phyloP scores from a whole-genome alignment of 1,140 invertebrate species.

The Eriocheir sinensis region DNA sequence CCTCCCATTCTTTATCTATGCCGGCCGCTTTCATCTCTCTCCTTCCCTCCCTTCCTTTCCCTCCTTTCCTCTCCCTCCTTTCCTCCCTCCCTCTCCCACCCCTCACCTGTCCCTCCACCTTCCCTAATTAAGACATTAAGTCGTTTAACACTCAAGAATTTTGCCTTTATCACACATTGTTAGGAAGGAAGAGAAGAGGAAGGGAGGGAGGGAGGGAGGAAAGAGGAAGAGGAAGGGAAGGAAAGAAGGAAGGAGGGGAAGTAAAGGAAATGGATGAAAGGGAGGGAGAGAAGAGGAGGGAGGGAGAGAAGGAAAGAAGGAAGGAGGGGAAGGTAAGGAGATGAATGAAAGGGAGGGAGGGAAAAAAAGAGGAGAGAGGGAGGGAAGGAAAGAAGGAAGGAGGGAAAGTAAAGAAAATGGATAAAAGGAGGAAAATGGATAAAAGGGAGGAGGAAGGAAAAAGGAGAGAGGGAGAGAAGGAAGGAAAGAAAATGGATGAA shows the following conservation, averaged over 20 bases:
- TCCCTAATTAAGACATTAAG: not conserved
- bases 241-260: not conserved
- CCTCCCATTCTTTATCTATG: not conserved
- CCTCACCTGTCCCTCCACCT: not conserved
- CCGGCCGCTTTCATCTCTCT: not conserved
- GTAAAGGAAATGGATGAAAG: too few relatives aligned
- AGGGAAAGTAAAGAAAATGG: not conserved
- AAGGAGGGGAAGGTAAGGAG: too few relatives aligned
- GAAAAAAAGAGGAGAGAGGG: not conserved
- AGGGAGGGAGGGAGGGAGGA: not conserved
- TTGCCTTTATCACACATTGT: slow-evolving; percentile 25
- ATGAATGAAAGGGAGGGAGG: not conserved
- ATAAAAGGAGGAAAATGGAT: too few relatives aligned
- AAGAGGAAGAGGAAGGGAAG: not conserved
- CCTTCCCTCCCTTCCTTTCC: not conserved
- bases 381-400: not conserved
- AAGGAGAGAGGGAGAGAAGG: too few relatives aligned
- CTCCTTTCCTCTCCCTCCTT: slow-evolving; percentile 9
- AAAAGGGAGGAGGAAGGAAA: too few relatives aligned
- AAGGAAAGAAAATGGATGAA: too few relatives aligned
- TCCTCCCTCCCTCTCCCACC: not conserved
- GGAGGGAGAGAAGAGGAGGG: too few relatives aligned
- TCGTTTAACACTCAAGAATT: not conserved
- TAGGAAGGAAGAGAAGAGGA: not conserved
- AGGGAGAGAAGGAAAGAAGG: too few relatives aligned